Percentiles rank a stretch among this genome's conserved stretches.
These are phyloP conservation scores for Drosophila prostipennis DNA, from an alignment of 2,888 invertebrate species.

Conservation along the genomic window DNA sequence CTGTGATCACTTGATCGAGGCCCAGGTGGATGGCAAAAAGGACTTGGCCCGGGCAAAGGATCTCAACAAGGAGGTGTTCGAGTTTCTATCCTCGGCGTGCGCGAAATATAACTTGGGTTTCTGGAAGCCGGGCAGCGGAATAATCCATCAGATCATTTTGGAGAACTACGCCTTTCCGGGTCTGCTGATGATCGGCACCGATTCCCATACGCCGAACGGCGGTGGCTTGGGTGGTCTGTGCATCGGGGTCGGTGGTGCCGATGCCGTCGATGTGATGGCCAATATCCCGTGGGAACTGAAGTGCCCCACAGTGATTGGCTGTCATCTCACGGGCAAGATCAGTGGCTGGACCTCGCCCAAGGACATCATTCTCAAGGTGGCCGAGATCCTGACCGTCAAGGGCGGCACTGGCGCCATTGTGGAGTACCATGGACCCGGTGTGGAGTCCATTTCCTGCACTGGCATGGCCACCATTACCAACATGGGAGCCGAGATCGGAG, in stretches of 20 bases:
- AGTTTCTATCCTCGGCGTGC: slow-evolving; percentile 95
- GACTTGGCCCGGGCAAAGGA: slow-evolving; percentile 97
- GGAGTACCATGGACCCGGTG: slow-evolving; percentile 98
- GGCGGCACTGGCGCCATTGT: slow-evolving; percentile 99
- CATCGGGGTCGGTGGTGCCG: slow-evolving; percentile 99
- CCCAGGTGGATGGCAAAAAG: slow-evolving; percentile 94
- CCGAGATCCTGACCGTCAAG: slow-evolving; percentile 98
- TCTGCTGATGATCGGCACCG: slow-evolving; percentile 98
- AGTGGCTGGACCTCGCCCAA: slow-evolving; percentile 99
- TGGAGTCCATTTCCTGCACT: slow-evolving; percentile 99
- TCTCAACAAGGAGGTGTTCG: slow-evolving; percentile 95
- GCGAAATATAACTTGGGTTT: slow-evolving; percentile 99
- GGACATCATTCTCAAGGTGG: slow-evolving; percentile 97
- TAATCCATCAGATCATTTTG: slow-evolving; percentile 99
- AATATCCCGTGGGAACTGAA: slow-evolving; percentile 99
- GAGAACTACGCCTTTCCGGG: slow-evolving; percentile 99
- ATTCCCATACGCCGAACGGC: slow-evolving; percentile 99
- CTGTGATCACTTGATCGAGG: slow-evolving; percentile 99
- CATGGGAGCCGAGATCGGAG: slow-evolving; percentile 99
- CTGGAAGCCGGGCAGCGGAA: slow-evolving; percentile 99
- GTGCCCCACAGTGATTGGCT: slow-evolving; percentile 99
- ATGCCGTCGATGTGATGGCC: slow-evolving; percentile 99
- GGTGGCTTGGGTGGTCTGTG: slow-evolving; percentile 99
- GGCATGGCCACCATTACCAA: slow-evolving; percentile 99
- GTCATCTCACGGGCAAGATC: slow-evolving; percentile 96